These are phyloP conservation scores for Pogona vitticeps DNA, from an alignment of 2,113 vertebrate genomes.

Conservation along the genomic window DNA sequence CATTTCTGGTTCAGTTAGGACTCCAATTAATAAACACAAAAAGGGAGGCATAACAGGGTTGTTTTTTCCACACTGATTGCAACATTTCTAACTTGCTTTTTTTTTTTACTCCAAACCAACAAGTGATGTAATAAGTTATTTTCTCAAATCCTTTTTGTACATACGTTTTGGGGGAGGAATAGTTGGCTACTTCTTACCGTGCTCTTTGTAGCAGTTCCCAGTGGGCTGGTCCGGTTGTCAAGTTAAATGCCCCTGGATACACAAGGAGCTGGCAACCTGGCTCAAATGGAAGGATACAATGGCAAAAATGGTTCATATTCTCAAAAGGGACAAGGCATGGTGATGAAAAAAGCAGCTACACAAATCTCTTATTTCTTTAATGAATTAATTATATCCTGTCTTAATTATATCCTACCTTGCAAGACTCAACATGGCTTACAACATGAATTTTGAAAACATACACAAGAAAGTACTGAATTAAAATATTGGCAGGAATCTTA, in stretches of 20 bases:
- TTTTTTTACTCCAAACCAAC: background rate
- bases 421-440: too few relatives aligned
- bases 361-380: background rate
- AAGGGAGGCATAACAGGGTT: background rate
- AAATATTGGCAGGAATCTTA: too few relatives aligned
- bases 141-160: background rate
- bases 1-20: background rate
- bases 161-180: background rate
- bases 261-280: slow-evolving; percentile 93
- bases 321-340: background rate
- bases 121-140: background rate
- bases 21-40: background rate
- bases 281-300: slow-evolving; percentile 5
- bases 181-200: slow-evolving; percentile 76
- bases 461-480: too few relatives aligned
- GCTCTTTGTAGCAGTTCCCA: slow-evolving; percentile 96
- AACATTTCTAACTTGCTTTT: background rate
- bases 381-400: too few relatives aligned
- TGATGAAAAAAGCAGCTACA: background rate
- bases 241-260: slow-evolving; percentile 96
- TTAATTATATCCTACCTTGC: too few relatives aligned
- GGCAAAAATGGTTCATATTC: background rate
- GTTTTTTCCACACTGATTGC: background rate
- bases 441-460: too few relatives aligned
- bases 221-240: slow-evolving; percentile 96